A percentile compares a stretch with the other conserved stretches of the same genome.
phyloP scores from a whole-genome alignment of 2,888 invertebrate genomes.

The Limnephilus lunatus region DNA sequence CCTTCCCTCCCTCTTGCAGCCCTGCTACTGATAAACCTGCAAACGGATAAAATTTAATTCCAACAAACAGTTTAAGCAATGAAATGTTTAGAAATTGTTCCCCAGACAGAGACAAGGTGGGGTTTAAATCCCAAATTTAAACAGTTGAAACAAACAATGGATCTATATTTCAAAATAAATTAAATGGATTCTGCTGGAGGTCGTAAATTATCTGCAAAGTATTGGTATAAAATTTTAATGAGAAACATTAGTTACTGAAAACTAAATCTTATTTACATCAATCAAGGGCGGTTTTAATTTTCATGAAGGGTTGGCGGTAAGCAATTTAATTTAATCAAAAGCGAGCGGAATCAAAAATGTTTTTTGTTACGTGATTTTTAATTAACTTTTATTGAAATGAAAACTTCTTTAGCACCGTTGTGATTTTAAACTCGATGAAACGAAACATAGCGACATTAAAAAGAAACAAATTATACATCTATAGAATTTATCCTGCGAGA shows the following conservation, averaged over 20 bases:
- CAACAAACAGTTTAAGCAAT: not conserved
- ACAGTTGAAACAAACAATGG: not conserved
- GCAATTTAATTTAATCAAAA: not conserved
- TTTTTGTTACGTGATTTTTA: not conserved
- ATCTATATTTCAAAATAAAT: not conserved
- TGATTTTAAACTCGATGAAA: too few relatives aligned
- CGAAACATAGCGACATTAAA: too few relatives aligned
- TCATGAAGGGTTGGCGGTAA: not conserved
- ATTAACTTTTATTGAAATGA: not conserved
- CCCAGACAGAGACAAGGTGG: not conserved
- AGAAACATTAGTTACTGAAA: not conserved
- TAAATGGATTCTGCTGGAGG: not conserved
- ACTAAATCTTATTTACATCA: not conserved
- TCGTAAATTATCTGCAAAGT: not conserved
- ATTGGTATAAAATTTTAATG: not conserved
- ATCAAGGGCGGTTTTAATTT: not conserved
- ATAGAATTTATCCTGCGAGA: too few relatives aligned
- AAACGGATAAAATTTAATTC: slow-evolving; percentile 15
- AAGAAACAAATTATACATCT: too few relatives aligned
- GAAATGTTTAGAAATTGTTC: slow-evolving; percentile 5
- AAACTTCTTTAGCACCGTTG: too few relatives aligned
- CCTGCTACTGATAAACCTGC: not conserved
- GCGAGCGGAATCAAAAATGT: too few relatives aligned
- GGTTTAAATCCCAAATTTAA: not conserved
- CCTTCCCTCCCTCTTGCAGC: not conserved